Percentiles rank a stretch among this genome's conserved stretches.
Evolutionary conservation across 2,113 vertebrate species (phyloP).

Genomic region (Eublepharis macularius): DNA sequence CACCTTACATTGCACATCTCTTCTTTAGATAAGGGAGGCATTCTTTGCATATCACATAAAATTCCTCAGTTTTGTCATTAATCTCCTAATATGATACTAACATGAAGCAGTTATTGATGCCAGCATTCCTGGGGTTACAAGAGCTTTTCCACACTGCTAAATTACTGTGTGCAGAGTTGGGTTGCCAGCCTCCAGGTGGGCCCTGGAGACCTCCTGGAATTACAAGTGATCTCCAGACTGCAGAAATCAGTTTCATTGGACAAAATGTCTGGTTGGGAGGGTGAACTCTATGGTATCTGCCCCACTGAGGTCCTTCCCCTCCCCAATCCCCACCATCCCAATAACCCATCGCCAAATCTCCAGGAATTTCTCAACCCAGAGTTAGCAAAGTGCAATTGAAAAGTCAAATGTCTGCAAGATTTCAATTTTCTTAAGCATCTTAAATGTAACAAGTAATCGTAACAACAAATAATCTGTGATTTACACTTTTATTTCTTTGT

Average conservation of each 20-base stretch:
- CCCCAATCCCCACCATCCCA: too few relatives aligned
- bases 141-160: conserved; percentile 3
- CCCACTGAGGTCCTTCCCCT: too few relatives aligned
- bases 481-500: background rate
- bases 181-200: too few relatives aligned
- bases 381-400: rapidly evolving
- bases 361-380: too few relatives aligned
- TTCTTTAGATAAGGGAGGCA: conserved; percentile 7
- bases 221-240: too few relatives aligned
- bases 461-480: background rate
- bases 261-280: too few relatives aligned
- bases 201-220: too few relatives aligned
- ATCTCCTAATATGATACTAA: conserved; percentile 29
- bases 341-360: too few relatives aligned
- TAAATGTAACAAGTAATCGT: background rate
- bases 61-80: conserved; percentile 26
- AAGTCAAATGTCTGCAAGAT: background rate
- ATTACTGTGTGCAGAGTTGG: too few relatives aligned
- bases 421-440: rapidly evolving
- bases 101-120: background rate
- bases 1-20: background rate
- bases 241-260: too few relatives aligned
- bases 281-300: too few relatives aligned
- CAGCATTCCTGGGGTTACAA: background rate
- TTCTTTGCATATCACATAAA: conserved; percentile 21